Evolutionary conservation across 2,797 vertebrate species (phyloP).

Genomic region (Remorina albescens): DNA sequence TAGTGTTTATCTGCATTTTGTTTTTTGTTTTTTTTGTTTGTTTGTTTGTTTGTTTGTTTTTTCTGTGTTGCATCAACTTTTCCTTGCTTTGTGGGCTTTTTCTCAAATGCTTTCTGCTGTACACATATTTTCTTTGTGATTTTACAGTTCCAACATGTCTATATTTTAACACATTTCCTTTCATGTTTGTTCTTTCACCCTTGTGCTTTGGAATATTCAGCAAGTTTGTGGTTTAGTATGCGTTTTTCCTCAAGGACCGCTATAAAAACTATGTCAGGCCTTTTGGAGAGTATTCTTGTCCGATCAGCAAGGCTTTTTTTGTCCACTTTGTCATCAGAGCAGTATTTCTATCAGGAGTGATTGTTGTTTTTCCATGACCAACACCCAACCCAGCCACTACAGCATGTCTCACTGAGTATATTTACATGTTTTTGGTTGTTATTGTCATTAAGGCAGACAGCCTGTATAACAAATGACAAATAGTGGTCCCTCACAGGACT

Average conservation of each 20-base stretch:
- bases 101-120: not conserved
- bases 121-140: not conserved
- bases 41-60: too few relatives aligned
- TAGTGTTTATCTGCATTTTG: not conserved
- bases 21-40: too few relatives aligned
- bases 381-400: not conserved
- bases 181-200: not conserved
- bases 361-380: not conserved
- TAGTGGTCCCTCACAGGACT: slow-evolving; percentile 47
- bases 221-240: not conserved
- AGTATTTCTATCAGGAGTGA: not conserved
- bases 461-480: slow-evolving; percentile 26
- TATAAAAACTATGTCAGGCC: not conserved
- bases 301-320: not conserved
- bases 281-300: not conserved
- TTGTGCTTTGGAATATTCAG: slow-evolving; percentile 5
- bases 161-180: not conserved
- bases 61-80: not conserved
- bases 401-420: not conserved
- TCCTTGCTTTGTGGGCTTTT: not conserved
- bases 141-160: not conserved
- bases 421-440: not conserved
- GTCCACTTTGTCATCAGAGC: not conserved
- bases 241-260: not conserved
- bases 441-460: not conserved